Evolutionary conservation across 1,140 invertebrate genomes (phyloP), one percentile per base, ranked within the genome.

Genomic region (Gerris buenoi): DNA sequence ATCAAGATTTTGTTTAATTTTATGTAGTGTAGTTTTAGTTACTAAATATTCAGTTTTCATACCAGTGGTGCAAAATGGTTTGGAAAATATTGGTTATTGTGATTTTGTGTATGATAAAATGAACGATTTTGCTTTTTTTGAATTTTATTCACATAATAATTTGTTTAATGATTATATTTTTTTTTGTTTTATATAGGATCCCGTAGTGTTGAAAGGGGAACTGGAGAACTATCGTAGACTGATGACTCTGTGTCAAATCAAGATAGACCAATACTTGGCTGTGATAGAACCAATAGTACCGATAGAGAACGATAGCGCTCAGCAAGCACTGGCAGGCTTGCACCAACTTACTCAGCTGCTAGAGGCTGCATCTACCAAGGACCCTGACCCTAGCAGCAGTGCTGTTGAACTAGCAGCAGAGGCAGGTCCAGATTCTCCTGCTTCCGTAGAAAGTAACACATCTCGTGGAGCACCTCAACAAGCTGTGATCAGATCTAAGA

Each of bases 261-360:
- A 79, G 63, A 65, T 80, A 26, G 68, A 71, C 15, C 74, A 74
- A 14, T 80, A 80, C 71, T 66, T 78, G 57, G 28, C 25, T 25
- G 74, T 73, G 1, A 71, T 80, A 25, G 71, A 74, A 10, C 73
- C 74, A 27, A 73, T 75, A 68, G 70, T 78, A 27, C 68, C 71
- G 61, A 65, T 66, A 25, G 65, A 68, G 23, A 72, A 72, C 27
- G 70, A 76, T 56, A 75, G 77, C 66, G 70, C 76, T 0, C 70
- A 69, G 18, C 74, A 76, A 22, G 75, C 77, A 0, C 65, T 80
- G 2, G 78, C 78, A 68, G 78, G 77, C 13, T 78, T 80, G 15
- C 76, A 79, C 64, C 78, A 80, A 69, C 71, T 79, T 33, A 29
- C 25, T 61, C 33, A 46, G 5, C 23, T 60, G 23, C 23, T 60